Evolutionary conservation across 2,888 invertebrate genomes (phyloP), one percentile per base, ranked within the genome.

Genomic region (Chrysotoxum bicinctum): DNA sequence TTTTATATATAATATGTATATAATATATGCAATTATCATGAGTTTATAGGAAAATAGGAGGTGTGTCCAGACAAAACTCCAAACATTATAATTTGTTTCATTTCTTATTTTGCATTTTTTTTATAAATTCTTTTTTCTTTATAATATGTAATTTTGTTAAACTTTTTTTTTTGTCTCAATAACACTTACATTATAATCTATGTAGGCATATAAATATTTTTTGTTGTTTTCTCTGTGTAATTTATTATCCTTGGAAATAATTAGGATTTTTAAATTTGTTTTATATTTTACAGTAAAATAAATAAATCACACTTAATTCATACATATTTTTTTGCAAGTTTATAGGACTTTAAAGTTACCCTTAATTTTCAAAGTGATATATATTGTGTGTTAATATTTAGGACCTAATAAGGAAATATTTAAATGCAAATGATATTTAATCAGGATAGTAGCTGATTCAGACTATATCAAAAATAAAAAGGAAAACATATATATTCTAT

Each of bases 21-120:
- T 62, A 76, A 43, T 54, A 56, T 73, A 77, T 81, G 75, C 76
- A 76, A 69, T 77, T 81, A 77, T 85, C 81, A 81, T 77, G 76
- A 81, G 68, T 81, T 81, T 69, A 68, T 85, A 85, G 85, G 85
- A 85, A 85, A 85, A 81, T 77, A 85, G 85, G 81, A 81, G 77
- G 50, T 73, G 85, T 85, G 76, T 77, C 77, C 76, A 77, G 81
- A 81, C 76, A 81, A 81, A 81, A 68, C 69, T 58, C 85, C 73
- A 84, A 84, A 80, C 64, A 73, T 74, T 62, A 60, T 54, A 82
- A 69, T 62, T 58, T 72, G 48, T 64, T 54, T 56, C 1, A n/a
- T 60, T 66, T 66, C 48, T 62, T 43, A 48, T 37, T 78, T 78
- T 77, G 16, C 32, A 45, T 40, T 35, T 66, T 48, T 70, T 66